A percentile compares a stretch with the other conserved stretches of the same genome.
phyloP scores from a whole-genome alignment of 1,140 invertebrate genomes.

The Solenopsis invicta region DNA sequence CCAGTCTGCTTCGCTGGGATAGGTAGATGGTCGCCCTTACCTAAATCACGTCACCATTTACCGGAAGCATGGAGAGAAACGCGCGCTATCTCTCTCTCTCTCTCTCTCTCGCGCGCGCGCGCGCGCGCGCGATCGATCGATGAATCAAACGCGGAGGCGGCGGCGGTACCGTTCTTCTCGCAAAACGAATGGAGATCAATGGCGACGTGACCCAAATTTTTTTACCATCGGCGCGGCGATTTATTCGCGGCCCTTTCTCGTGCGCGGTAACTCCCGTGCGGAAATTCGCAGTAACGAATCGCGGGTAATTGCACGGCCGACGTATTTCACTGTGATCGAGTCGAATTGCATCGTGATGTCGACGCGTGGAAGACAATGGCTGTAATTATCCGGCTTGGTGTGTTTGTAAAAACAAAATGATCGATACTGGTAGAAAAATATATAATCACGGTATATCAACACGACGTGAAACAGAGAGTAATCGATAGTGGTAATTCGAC shows the following conservation, averaged over 20 bases:
- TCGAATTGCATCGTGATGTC: conserved; percentile 28
- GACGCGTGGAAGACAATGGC: conserved; percentile 13
- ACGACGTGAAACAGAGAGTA: not conserved
- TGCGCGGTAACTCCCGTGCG: not conserved
- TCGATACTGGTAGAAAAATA: not conserved
- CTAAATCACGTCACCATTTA: conserved; percentile 81
- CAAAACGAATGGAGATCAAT: conserved; percentile 65
- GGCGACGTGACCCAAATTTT: conserved; percentile 60
- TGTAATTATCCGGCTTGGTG: conserved; percentile 3
- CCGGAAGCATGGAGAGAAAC: conserved; percentile 18
- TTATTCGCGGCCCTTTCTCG: conserved; percentile 45
- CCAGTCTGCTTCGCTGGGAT: conserved; percentile 26
- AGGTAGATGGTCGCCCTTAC: conserved; percentile 67
- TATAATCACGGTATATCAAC: not conserved
- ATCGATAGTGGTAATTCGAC: not conserved
- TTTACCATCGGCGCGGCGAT: conserved; percentile 58
- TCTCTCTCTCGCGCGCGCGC: not conserved
- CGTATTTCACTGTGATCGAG: conserved; percentile 54
- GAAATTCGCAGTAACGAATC: conserved; percentile 51
- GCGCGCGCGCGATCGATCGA: conserved; percentile 49
- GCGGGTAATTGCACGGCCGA: conserved; percentile 49
- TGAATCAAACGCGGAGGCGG: conserved; percentile 65
- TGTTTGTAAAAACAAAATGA: conserved; percentile 10
- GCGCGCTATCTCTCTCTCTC: not conserved
- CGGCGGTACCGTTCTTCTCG: conserved; percentile 31